These are phyloP conservation scores for Phycodurus eques DNA, from an alignment of 2,113 vertebrate species.

Conservation along the genomic window DNA sequence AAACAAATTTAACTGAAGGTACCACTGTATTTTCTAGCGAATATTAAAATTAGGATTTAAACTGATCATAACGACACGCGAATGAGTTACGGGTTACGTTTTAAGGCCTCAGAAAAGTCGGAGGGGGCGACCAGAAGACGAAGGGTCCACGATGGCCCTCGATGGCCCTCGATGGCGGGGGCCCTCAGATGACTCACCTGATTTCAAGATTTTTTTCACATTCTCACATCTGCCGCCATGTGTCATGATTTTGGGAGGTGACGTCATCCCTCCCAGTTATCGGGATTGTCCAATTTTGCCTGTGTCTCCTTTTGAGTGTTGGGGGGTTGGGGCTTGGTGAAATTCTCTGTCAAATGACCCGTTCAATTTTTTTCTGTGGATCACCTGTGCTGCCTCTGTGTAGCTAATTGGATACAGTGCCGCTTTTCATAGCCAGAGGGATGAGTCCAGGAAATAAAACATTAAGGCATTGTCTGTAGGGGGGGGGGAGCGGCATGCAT, in stretches of 20 bases:
- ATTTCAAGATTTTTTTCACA: conserved; percentile 33
- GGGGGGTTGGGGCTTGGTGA: background rate
- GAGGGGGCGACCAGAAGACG: conserved; percentile 46
- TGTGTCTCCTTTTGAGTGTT: conserved; percentile 26
- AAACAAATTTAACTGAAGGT: too few relatives aligned
- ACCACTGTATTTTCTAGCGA: background rate
- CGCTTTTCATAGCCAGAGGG: conserved; percentile 41
- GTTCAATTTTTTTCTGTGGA: conserved; percentile 57
- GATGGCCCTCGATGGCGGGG: conserved; percentile 12
- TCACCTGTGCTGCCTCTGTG: conserved; percentile 46
- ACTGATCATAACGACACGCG: background rate
- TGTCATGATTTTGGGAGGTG: conserved; percentile 56
- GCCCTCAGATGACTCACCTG: conserved; percentile 52
- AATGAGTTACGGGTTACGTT: background rate
- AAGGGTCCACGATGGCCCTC: conserved; percentile 16
- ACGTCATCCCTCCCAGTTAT: conserved; percentile 57
- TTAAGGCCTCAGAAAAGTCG: conserved; percentile 47
- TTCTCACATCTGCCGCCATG: conserved; percentile 30
- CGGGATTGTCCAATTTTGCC: conserved; percentile 32
- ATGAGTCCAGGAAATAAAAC: conserved; percentile 58
- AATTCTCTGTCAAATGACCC: conserved; percentile 62
- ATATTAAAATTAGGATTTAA: background rate
- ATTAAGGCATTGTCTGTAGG: conserved; percentile 55
- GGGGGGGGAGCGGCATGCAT: conserved; percentile 26
- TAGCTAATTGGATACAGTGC: conserved; percentile 60